Evolutionary conservation across 2,113 vertebrate species (phyloP).

Genomic region (Mellivora capensis): DNA sequence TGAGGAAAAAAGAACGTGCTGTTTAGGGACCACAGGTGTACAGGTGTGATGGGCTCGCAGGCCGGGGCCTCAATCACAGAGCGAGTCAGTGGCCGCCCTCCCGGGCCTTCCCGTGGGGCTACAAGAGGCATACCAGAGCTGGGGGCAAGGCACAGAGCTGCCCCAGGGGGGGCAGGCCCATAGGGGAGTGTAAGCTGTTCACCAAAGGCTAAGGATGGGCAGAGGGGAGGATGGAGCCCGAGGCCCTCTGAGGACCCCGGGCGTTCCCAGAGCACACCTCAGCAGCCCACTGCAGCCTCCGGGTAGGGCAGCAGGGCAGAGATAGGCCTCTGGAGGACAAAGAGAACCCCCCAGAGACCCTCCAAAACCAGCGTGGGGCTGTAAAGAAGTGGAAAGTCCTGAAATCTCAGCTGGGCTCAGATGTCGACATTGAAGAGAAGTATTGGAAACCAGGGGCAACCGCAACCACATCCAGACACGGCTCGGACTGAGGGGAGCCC

Average conservation of each 20-base stretch:
- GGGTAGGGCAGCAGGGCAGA: neutral
- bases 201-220: neutral
- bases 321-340: neutral
- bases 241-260: neutral
- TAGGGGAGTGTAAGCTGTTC: neutral
- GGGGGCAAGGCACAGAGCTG: neutral
- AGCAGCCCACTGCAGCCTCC: fast-evolving
- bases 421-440: neutral
- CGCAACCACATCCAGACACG: neutral
- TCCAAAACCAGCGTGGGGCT: fast-evolving
- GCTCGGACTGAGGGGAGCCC: fast-evolving
- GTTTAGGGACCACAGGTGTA: fast-evolving
- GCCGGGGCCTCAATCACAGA: fast-evolving
- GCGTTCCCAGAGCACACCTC: fast-evolving
- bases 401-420: no score
- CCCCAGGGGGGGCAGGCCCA: fast-evolving
- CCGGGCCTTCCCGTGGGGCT: neutral
- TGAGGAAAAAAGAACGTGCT: neutral
- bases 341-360: neutral
- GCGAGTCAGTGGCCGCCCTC: fast-evolving
- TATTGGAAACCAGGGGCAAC: fast-evolving
- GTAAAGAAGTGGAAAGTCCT: neutral
- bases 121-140: neutral
- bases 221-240: neutral
- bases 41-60: fast-evolving